These are phyloP conservation scores for Agapornis roseicollis DNA, from an alignment of 2,113 vertebrate species.

Conservation along the genomic window DNA sequence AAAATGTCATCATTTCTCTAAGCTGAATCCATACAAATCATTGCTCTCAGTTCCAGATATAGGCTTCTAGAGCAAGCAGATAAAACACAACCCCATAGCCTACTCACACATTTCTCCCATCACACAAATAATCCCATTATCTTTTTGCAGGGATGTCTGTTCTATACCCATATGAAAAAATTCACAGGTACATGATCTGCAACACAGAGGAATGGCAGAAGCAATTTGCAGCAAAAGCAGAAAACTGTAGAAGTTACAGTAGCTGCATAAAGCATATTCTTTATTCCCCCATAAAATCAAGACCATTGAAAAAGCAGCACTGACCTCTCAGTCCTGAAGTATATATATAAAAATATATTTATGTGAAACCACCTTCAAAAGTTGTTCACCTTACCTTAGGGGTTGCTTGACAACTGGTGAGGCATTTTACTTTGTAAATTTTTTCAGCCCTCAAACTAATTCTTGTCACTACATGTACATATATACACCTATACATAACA, in stretches of 20 bases:
- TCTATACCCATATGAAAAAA: background rate
- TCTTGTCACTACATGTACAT: background rate
- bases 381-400: background rate
- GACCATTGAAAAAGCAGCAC: background rate
- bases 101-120: background rate
- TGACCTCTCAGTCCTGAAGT: background rate
- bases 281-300: background rate
- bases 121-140: background rate
- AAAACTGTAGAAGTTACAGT: background rate
- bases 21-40: background rate
- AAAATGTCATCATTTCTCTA: slow-evolving; percentile 4
- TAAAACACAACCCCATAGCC: background rate
- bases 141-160: background rate
- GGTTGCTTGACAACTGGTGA: background rate
- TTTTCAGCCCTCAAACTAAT: background rate
- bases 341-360: background rate
- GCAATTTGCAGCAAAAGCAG: background rate
- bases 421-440: background rate
- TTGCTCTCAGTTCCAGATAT: background rate
- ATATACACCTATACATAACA: background rate
- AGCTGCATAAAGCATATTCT: background rate
- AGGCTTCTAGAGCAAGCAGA: slow-evolving; percentile 12
- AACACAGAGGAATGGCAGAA: fast-evolving
- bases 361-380: background rate
- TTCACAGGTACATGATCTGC: background rate